Evolutionary conservation across 2,797 vertebrate species (phyloP), one percentile per base, ranked within the genome.

Genomic region (Hyperoplus immaculatus): DNA sequence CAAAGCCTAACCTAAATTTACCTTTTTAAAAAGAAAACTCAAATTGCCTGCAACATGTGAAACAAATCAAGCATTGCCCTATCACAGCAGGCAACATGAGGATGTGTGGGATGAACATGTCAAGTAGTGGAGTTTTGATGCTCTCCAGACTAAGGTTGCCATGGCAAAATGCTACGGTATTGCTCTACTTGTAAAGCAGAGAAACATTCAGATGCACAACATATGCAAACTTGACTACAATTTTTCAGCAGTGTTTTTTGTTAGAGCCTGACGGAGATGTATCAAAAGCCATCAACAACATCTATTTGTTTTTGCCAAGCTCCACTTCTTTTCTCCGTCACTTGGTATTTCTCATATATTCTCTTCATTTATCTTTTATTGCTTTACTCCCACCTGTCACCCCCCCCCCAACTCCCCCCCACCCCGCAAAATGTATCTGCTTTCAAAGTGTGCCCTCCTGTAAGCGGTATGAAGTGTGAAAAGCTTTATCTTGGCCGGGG

Each of bases 381-480:
- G 54, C 53, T 63, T 8, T 21, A n/a, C 29, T 36, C 16, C 59
- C 54, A 29, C 50, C 56, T 56, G 45, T 77, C 65, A 8, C 55
- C 14, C 39, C 11, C 63, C n/a, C n/a, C n/a, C n/a, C n/a, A n/a
- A n/a, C n/a, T n/a, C 55, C 36, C 11, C 12, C 6, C 39, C 38
- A 39, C 6, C 6, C 14, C 38, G 3, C 38, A 38, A 76, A 21
- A 3, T 57, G 59, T 78, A 74, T 85, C 77, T 72, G 84, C 69
- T 80, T 72, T 65, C 73, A 41, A 15, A 67, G 71, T 77, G 66
- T 58, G 56, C 69, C 68, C 78, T 81, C 66, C n/a, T 73, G 72
- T 88, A 64, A 63, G 81, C 67, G 13, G 82, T 77, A 75, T 78
- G 72, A 75, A 88, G 75, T 79, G 69, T 80, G 58, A 80, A 87